A percentile compares a stretch with the other conserved stretches of the same genome.
Conservation (phyloP, 1,140 invertebrate genomes). For the Calliopsis andreniformis region DNA sequence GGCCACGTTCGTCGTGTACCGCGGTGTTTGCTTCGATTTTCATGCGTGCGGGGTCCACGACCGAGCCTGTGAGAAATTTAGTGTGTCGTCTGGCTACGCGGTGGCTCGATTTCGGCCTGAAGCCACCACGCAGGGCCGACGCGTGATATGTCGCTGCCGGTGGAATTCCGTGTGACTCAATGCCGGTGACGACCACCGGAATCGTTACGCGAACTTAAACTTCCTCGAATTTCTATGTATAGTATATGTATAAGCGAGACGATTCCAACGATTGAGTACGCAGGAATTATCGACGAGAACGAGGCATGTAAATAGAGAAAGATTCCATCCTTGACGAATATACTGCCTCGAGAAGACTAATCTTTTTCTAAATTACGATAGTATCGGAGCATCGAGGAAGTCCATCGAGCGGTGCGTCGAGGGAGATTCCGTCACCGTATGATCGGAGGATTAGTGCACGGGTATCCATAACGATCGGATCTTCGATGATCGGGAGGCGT, state of each 20-base stretch:
- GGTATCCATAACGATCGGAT: neutral
- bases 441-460: neutral
- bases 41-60: slow-evolving; percentile 49
- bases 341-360: slow-evolving; percentile 1
- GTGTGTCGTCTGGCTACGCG: slow-evolving; percentile 26
- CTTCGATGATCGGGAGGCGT: too few species aligned
- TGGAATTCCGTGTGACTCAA: slow-evolving; percentile 12
- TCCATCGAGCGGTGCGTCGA: too few species aligned
- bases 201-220: neutral
- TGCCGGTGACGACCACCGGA: slow-evolving; percentile 29
- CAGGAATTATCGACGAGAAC: neutral
- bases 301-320: slow-evolving; percentile 19
- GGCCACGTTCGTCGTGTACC: slow-evolving; percentile 34
- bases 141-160: slow-evolving; percentile 30
- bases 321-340: neutral
- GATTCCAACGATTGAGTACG: neutral
- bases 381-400: too few species aligned
- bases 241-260: too few species aligned
- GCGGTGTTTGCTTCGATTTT: slow-evolving; percentile 53
- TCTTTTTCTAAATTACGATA: too few species aligned
- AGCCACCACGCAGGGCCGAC: neutral
- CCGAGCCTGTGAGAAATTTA: slow-evolving; percentile 34
- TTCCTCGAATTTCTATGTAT: neutral
- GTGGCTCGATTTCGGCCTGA: slow-evolving; percentile 19
- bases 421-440: too few species aligned